A percentile compares a stretch with the other conserved stretches of the same genome.
Evolutionary conservation across 1,140 invertebrate species (phyloP).

Genomic region (Whitmania pigra): DNA sequence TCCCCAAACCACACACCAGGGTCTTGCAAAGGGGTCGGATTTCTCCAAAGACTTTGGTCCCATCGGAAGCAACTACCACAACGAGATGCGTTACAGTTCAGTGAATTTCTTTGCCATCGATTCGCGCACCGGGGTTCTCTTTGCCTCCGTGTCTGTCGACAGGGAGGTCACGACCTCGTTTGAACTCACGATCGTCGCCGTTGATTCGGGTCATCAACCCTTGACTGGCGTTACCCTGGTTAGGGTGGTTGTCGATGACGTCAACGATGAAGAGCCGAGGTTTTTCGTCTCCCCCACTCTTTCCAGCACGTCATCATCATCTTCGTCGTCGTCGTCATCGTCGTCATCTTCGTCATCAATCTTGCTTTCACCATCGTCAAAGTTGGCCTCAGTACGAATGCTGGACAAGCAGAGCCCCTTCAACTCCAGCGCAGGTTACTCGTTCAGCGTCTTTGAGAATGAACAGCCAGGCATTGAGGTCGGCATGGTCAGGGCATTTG

Average conservation of each 20-base stretch:
- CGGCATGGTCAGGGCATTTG: conserved; percentile 8
- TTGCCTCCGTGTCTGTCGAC: conserved; percentile 17
- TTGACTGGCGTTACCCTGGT: conserved; percentile 16
- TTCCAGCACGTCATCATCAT: not conserved
- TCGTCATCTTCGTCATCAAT: not conserved
- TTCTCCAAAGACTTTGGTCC: not conserved
- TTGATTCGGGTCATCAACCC: conserved; percentile 12
- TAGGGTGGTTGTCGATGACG: conserved; percentile 16
- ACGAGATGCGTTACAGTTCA: not conserved
- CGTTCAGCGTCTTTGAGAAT: conserved; percentile 17
- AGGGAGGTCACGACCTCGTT: conserved; percentile 10
- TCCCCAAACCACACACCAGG: no score
- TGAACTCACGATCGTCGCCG: conserved; percentile 14
- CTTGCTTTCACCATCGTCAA: not conserved
- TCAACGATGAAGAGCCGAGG: conserved; percentile 22
- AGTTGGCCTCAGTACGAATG: not conserved
- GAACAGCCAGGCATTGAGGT: not conserved
- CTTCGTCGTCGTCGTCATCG: not conserved
- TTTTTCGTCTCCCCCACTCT: conserved; percentile 4
- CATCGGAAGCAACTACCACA: not conserved
- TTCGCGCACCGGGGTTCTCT: conserved; percentile 9
- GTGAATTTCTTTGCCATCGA: conserved; percentile 14
- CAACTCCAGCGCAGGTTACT: not conserved
- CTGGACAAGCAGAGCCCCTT: not conserved
- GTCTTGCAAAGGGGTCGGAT: not conserved